phyloP scores from a whole-genome alignment of 2,113 vertebrate species.

The Cavia aperea region DNA sequence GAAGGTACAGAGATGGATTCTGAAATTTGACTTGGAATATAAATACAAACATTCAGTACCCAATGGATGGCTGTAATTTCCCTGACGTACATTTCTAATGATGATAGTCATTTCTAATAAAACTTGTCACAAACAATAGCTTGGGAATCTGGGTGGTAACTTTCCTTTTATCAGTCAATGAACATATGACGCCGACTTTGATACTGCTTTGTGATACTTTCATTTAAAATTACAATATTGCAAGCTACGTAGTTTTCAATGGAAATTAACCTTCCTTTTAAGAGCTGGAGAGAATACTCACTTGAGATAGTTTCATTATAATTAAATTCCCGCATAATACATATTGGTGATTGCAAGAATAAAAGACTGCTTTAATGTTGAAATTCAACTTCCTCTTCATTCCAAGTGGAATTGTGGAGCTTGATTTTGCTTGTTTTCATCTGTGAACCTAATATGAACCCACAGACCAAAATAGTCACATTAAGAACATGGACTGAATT shows the following conservation, averaged over 20 bases:
- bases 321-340: conserved; percentile 6
- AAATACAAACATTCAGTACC: neutral
- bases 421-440: conserved; percentile 63
- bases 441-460: conserved; percentile 70
- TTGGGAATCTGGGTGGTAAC: neutral
- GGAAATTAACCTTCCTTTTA: conserved; percentile 4
- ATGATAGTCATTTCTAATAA: neutral
- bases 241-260: conserved; percentile 4
- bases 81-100: neutral
- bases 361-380: conserved; percentile 27
- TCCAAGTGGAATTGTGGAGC: conserved; percentile 11
- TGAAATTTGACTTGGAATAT: conserved; percentile 8
- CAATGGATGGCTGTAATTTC: neutral
- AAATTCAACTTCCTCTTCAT: conserved; percentile 34
- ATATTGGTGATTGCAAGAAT: conserved; percentile 5
- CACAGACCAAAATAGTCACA: conserved; percentile 61
- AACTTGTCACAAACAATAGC: neutral
- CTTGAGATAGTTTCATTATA: neutral
- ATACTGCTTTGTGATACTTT: neutral
- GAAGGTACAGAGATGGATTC: neutral
- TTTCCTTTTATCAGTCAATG: neutral
- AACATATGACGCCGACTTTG: neutral
- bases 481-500: conserved; percentile 58
- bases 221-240: neutral
- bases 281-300: neutral